A percentile compares a stretch with the other conserved stretches of the same genome.
These are phyloP conservation scores for Atta texana DNA, from an alignment of 1,140 invertebrate genomes.

Conservation along the genomic window DNA sequence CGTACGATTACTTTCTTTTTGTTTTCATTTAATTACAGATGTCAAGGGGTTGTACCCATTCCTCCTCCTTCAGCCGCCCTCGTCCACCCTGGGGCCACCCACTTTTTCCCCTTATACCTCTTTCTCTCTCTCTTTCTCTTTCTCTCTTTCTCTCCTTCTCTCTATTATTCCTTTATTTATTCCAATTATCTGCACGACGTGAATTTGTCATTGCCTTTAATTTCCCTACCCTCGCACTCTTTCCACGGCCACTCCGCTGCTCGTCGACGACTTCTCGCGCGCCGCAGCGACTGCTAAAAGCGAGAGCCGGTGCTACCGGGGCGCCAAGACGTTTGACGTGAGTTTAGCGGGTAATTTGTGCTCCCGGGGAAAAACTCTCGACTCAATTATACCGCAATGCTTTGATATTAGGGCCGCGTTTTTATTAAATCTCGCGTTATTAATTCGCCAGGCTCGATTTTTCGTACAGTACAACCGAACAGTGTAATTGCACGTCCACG, in stretches of 20 bases:
- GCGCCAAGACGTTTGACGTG: conserved; percentile 55
- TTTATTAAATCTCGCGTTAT: conserved; percentile 64
- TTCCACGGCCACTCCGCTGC: conserved; percentile 56
- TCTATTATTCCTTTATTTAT: conserved; percentile 86
- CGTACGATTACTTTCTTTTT: conserved; percentile 86
- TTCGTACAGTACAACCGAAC: conserved; percentile 47
- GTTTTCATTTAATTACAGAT: conserved; percentile 87
- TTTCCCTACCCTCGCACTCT: conserved; percentile 78
- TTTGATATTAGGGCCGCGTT: conserved; percentile 61
- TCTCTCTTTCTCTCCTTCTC: neutral
- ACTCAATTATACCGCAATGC: conserved; percentile 65
- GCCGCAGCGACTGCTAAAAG: conserved; percentile 52
- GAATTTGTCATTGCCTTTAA: conserved; percentile 86
- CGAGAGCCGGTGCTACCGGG: conserved; percentile 47
- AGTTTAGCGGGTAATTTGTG: conserved; percentile 63
- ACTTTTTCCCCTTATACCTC: conserved; percentile 77
- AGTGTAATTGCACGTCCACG: conserved; percentile 42
- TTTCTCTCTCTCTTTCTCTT: conserved; percentile 63
- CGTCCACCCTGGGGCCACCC: conserved; percentile 69
- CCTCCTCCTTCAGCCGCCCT: conserved; percentile 33
- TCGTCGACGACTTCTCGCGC: conserved; percentile 54
- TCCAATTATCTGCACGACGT: conserved; percentile 85
- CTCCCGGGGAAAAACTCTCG: conserved; percentile 63
- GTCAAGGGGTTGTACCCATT: conserved; percentile 85
- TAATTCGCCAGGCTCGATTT: conserved; percentile 58